A percentile compares a stretch with the other conserved stretches of the same genome.
Evolutionary conservation across 2,113 vertebrate genomes (phyloP).

Genomic region (Dasyprocta punctata): DNA sequence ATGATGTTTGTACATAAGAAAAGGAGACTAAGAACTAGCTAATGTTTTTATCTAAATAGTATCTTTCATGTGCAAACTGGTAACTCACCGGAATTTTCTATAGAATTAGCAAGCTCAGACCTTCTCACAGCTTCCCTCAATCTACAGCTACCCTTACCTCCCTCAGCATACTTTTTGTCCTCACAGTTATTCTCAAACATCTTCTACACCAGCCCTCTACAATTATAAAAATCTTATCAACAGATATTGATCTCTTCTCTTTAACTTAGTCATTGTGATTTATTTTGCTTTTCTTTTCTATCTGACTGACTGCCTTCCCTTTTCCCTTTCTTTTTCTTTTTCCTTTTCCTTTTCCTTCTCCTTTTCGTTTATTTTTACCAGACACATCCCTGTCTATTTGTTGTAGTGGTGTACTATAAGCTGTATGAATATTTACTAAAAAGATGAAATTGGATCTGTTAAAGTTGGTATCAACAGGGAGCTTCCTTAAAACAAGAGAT

Average conservation of each 20-base stretch:
- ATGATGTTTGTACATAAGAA: neutral
- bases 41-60: neutral
- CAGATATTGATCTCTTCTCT: neutral
- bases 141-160: neutral
- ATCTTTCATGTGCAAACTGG: neutral
- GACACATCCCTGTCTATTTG: neutral
- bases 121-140: neutral
- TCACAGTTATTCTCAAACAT: neutral
- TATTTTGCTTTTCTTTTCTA: neutral
- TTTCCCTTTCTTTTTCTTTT: neutral
- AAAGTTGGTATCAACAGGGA: neutral
- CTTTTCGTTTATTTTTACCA: neutral
- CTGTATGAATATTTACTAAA: neutral
- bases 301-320: neutral
- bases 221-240: neutral
- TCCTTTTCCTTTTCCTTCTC: neutral
- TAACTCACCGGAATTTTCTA: neutral
- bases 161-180: neutral
- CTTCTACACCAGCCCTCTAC: neutral
- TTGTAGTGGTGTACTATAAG: neutral
- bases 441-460: neutral
- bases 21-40: neutral
- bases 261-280: neutral
- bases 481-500: neutral
- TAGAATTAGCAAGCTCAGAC: neutral